These are phyloP conservation scores for Biston betularia DNA, from an alignment of 2,888 invertebrate species.

Conservation along the genomic window DNA sequence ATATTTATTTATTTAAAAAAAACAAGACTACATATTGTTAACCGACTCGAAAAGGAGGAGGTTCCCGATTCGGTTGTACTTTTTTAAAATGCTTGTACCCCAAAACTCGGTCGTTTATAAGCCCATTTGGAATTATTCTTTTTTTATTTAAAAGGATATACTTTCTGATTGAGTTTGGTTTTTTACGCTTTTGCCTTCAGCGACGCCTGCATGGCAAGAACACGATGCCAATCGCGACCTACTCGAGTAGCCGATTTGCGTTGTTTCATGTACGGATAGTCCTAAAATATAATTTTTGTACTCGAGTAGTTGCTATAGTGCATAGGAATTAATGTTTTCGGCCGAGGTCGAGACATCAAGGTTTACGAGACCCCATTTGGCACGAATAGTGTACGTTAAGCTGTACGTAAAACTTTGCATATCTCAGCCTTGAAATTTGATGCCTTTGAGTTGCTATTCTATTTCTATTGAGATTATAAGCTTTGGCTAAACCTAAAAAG, in stretches of 20 bases:
- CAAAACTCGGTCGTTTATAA: too few relatives aligned
- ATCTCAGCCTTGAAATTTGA: constrained; percentile 5
- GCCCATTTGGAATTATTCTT: too few relatives aligned
- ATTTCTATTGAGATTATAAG: background rate
- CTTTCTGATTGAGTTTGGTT: too few relatives aligned
- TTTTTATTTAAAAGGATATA: too few relatives aligned
- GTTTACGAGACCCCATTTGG: constrained; percentile 16
- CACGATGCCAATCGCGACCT: background rate
- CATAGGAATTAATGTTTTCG: constrained; percentile 14
- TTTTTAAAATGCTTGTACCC: too few relatives aligned
- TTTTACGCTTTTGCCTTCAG: too few relatives aligned
- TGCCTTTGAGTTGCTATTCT: constrained; percentile 3
- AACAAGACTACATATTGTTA: too few relatives aligned
- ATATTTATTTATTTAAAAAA: too few relatives aligned
- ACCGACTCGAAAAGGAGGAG: too few relatives aligned
- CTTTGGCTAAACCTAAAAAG: too few relatives aligned
- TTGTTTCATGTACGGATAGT: background rate
- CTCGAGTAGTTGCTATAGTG: background rate
- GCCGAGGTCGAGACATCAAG: constrained; percentile 9
- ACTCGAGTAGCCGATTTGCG: background rate
- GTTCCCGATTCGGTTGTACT: too few relatives aligned
- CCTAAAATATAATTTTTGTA: background rate
- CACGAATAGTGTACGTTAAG: constrained; percentile 6
- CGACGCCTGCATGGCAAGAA: background rate
- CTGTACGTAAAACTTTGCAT: constrained; percentile 14